Evolutionary conservation across 2,113 vertebrate genomes (phyloP).

Genomic region (Microtus pennsylvanicus): DNA sequence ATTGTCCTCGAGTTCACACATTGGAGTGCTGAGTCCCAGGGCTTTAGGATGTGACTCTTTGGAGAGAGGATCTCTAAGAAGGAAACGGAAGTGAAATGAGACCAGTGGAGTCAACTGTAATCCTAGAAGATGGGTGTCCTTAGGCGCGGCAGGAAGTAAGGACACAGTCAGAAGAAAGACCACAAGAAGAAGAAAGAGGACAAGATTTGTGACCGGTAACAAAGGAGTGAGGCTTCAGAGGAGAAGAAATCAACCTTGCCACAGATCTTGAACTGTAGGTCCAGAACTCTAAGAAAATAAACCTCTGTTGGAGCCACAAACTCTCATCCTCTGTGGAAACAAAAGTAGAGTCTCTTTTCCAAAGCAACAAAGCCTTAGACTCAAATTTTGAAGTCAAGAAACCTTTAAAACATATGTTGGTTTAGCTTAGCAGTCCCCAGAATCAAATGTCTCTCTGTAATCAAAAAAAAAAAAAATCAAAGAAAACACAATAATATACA

Average conservation of each 20-base stretch:
- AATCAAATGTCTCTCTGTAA: too few species aligned
- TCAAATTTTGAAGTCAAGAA: too few species aligned
- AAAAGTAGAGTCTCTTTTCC: too few species aligned
- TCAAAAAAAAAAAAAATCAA: too few species aligned
- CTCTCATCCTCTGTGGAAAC: too few species aligned
- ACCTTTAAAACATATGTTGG: too few species aligned
- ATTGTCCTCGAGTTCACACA: not conserved
- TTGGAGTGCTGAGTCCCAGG: not conserved
- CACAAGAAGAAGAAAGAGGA: rapidly evolving
- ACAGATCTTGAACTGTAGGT: not conserved
- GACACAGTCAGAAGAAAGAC: not conserved
- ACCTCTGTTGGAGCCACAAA: not conserved
- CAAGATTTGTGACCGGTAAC: not conserved
- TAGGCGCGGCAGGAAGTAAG: not conserved
- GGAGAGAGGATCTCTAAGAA: not conserved
- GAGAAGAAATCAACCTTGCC: not conserved
- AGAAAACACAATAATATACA: too few species aligned
- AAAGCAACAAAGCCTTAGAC: too few species aligned
- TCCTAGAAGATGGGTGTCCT: not conserved
- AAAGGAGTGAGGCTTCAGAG: not conserved
- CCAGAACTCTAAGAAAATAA: not conserved
- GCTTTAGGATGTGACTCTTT: not conserved
- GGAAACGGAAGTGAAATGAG: not conserved
- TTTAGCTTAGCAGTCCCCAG: too few species aligned
- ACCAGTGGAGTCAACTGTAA: not conserved